These are phyloP conservation scores for Phylloscopus trochilus DNA, from an alignment of 2,113 vertebrate genomes.

Conservation along the genomic window DNA sequence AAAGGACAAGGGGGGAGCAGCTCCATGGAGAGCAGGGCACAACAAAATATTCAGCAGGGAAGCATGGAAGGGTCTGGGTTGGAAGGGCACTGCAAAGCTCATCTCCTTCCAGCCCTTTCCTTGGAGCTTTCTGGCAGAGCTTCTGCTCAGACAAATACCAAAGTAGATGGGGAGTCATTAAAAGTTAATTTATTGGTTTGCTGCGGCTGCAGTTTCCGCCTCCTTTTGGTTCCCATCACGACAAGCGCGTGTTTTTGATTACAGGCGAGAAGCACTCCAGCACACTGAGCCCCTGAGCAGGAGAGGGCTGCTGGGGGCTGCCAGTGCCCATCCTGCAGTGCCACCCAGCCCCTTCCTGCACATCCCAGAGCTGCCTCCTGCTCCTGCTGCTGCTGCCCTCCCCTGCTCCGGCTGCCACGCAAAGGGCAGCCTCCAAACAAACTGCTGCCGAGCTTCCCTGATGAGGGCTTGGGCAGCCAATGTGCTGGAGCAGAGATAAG, in stretches of 20 bases:
- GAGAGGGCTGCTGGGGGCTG: neutral
- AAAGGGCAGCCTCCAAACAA: neutral
- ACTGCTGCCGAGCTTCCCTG: neutral
- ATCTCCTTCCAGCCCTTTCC: neutral
- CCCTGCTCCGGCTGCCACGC: neutral
- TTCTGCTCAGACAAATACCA: neutral
- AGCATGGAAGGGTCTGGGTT: neutral
- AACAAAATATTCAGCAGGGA: neutral
- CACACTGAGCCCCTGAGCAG: neutral
- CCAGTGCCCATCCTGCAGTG: accelerated
- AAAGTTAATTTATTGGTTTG: conserved; percentile 1
- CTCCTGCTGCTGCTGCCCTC: neutral
- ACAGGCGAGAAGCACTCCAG: neutral
- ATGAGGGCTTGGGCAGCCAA: neutral
- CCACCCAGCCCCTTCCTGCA: neutral
- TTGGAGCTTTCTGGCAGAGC: neutral
- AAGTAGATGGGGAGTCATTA: neutral
- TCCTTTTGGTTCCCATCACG: neutral
- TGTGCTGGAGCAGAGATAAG: conserved; percentile 35
- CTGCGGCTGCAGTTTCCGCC: neutral
- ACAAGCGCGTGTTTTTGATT: neutral
- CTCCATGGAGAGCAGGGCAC: neutral
- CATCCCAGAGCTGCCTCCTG: neutral
- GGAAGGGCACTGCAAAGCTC: neutral
- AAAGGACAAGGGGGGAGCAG: neutral